Conservation (phyloP, 2,888 invertebrate genomes). For the Caenorhabditis imperialis region DNA sequence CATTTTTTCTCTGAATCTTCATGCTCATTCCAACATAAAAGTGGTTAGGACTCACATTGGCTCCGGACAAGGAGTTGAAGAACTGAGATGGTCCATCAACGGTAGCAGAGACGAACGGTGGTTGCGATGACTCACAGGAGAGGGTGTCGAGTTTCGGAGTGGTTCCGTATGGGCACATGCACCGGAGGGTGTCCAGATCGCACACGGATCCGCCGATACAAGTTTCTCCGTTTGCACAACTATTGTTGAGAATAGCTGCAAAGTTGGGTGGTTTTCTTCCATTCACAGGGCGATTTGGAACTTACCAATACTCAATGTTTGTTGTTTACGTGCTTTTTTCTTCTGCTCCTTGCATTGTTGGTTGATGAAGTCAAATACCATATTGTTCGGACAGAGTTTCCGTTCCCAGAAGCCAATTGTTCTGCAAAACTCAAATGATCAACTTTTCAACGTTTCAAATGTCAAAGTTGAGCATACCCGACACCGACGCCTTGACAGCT, state of each 20-base stretch:
- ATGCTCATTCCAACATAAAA: background rate
- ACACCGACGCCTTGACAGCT: conserved; percentile 71
- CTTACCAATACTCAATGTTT: conserved; percentile 70
- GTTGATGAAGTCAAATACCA: conserved; percentile 76
- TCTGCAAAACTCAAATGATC: conserved; percentile 47
- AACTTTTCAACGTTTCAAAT: conserved; percentile 2
- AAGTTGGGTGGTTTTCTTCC: background rate
- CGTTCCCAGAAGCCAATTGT: conserved; percentile 74
- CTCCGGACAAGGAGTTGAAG: conserved; percentile 45
- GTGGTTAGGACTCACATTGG: conserved; percentile 14
- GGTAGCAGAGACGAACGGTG: conserved; percentile 54
- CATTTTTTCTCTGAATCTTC: conserved; percentile 30
- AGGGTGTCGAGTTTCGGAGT: conserved; percentile 74
- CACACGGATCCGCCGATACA: conserved; percentile 78
- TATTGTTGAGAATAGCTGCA: conserved; percentile 77
- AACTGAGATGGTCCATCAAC: conserved; percentile 52
- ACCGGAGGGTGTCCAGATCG: conserved; percentile 66
- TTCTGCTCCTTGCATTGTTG: conserved; percentile 71
- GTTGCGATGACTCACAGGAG: conserved; percentile 66
- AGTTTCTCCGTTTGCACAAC: conserved; percentile 75
- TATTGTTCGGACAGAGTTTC: conserved; percentile 73
- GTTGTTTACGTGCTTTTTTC: conserved; percentile 66
- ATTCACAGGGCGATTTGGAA: background rate
- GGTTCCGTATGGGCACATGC: conserved; percentile 76
- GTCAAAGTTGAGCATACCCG: conserved; percentile 62